phyloP scores from a whole-genome alignment of 2,888 invertebrate species.

The Ferrisia virgata region DNA sequence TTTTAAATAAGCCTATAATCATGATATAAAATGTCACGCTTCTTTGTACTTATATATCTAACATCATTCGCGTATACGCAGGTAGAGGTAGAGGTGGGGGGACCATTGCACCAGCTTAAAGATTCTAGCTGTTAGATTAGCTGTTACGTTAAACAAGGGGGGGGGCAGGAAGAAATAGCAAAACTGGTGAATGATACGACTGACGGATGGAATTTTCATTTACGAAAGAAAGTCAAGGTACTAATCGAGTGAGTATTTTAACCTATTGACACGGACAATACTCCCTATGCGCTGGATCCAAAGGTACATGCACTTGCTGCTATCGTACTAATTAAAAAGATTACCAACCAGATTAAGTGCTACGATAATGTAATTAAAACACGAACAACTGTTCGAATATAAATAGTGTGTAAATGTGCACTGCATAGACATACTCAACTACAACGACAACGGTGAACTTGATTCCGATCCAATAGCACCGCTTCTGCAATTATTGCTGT shows the following conservation, averaged over 20 bases:
- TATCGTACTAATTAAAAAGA: constrained; percentile 30
- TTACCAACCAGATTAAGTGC: background rate
- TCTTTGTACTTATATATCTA: background rate
- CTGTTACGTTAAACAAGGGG: no score
- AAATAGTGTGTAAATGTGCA: no score
- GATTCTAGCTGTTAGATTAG: background rate
- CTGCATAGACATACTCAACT: no score
- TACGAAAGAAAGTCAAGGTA: background rate
- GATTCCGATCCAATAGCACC: background rate
- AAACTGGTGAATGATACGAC: no score
- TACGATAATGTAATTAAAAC: constrained; percentile 20
- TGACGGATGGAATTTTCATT: background rate
- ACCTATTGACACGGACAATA: constrained; percentile 13
- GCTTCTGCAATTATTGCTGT: background rate
- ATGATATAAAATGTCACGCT: constrained; percentile 19
- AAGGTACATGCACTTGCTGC: constrained; percentile 6
- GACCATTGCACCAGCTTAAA: background rate
- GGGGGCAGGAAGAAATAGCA: no score
- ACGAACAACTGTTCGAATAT: background rate
- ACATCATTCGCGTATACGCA: background rate
- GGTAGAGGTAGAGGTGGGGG: no score
- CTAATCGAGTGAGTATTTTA: background rate
- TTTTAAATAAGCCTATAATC: constrained; percentile 2
- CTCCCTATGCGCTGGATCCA: background rate
- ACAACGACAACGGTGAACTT: background rate